Evolutionary conservation across 1,140 invertebrate species (phyloP), one percentile per base, ranked within the genome.

Genomic region (Papilio glaucus): DNA sequence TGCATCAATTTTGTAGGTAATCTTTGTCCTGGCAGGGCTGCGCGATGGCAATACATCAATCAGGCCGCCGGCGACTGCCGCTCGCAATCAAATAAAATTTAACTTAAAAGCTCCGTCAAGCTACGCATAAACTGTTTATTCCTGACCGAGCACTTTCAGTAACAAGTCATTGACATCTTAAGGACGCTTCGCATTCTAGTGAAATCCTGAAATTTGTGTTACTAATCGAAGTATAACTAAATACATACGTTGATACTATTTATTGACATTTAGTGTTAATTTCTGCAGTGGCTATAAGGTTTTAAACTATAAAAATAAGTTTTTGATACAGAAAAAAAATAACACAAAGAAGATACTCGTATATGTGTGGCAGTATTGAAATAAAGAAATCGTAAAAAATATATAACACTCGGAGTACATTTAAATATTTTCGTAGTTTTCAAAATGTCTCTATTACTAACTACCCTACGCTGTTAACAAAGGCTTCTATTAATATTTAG

Each of bases 31-130:
- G 75, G 42, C 67, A 71, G 71, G 57, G 69, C 76, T 73, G 72
- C 29, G 80, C 72, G 77, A 33, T 45, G 60, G 85, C 84, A 80
- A 88, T 90, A 85, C 83, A 90, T 90, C 88, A 89, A 88, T 89
- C 86, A 89, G 86, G 75, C 83, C 84, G 84, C 83, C 82, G 76
- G 75, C 81, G 85, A 84, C 85, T 62, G 81, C 74, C 79, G 78
- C 75, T 83, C 77, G 86, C 87, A 89, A 90, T 89, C 87, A 89
- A 89, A 90, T 90, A 87, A 89, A 90, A 89, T 90, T 90, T 89
- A 88, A 89, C 85, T 87, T 81, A 83, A 88, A 87, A 86, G 79
- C 78, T 77, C 81, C 85, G 80, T 82, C 80, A 79, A 83, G 79
- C 85, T 74, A 78, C 78, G 73, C 79, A 77, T 82, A 83, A 87